Conservation (phyloP, 2,888 invertebrate genomes). For the Pterostichus niger region DNA sequence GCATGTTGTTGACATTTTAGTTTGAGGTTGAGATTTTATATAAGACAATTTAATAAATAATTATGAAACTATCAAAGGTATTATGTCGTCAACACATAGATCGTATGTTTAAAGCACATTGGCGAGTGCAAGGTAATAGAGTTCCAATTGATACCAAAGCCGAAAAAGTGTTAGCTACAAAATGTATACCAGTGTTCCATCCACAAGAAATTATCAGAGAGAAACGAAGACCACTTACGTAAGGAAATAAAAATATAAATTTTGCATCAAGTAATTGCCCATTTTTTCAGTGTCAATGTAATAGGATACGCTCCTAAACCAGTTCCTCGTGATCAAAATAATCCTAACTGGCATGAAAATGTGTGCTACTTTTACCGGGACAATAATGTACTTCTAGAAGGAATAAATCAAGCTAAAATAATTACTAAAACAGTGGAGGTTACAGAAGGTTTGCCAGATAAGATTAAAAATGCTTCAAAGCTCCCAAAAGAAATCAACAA, state of each 20-base stretch:
- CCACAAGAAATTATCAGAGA: slow-evolving; percentile 81
- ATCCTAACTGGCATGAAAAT: slow-evolving; percentile 83
- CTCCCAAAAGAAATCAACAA: slow-evolving; percentile 79
- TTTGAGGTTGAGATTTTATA: slow-evolving; percentile 14
- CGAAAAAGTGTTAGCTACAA: slow-evolving; percentile 78
- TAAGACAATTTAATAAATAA: slow-evolving; percentile 52
- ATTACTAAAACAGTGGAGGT: slow-evolving; percentile 88
- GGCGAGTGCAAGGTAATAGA: slow-evolving; percentile 84
- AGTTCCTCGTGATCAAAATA: slow-evolving; percentile 79
- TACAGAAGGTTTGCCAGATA: slow-evolving; percentile 81
- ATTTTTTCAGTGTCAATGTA: slow-evolving; percentile 71
- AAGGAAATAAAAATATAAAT: slow-evolving; percentile 44
- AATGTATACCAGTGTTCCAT: slow-evolving; percentile 82
- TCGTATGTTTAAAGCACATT: slow-evolving; percentile 86
- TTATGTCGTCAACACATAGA: slow-evolving; percentile 85
- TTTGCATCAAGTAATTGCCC: slow-evolving; percentile 30
- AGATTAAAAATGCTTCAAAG: slow-evolving; percentile 79
- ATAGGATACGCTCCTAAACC: slow-evolving; percentile 77
- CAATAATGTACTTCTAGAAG: slow-evolving; percentile 84
- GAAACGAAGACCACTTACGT: slow-evolving; percentile 71
- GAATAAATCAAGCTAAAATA: slow-evolving; percentile 88
- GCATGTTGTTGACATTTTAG: slow-evolving; percentile 13
- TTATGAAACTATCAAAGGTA: slow-evolving; percentile 84
- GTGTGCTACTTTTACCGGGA: slow-evolving; percentile 82
- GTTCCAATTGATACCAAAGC: slow-evolving; percentile 80